phyloP scores from a whole-genome alignment of 2,888 invertebrate species.

The Pristionchus fissidentatus region DNA sequence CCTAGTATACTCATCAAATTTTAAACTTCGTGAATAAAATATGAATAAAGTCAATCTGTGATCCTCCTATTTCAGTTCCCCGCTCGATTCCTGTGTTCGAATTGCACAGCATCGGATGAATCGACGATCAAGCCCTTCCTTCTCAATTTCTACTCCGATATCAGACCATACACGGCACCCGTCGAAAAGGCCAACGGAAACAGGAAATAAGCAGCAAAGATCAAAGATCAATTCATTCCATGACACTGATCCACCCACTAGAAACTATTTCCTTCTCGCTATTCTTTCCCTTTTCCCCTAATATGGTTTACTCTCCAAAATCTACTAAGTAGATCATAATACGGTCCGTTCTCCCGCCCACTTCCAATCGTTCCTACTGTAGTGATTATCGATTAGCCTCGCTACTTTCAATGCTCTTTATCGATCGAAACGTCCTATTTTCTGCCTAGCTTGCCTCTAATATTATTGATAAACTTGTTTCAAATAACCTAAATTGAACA shows the following conservation, averaged over 20 bases:
- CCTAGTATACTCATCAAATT: not conserved
- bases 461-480: too few relatives aligned
- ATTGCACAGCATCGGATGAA: slow-evolving; percentile 54
- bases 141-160: slow-evolving; percentile 67
- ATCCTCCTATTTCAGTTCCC: slow-evolving; percentile 70
- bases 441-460: slow-evolving; percentile 17
- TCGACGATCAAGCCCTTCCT: slow-evolving; percentile 58
- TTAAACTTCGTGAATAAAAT: not conserved
- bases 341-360: not conserved
- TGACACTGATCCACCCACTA: not conserved
- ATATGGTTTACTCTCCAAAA: not conserved
- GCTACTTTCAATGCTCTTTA: slow-evolving; percentile 4
- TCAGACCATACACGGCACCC: slow-evolving; percentile 59
- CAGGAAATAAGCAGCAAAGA: slow-evolving; percentile 25
- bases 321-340: slow-evolving; percentile 44
- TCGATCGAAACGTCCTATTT: not conserved
- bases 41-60: too few relatives aligned
- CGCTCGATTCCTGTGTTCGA: slow-evolving; percentile 67
- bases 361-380: slow-evolving; percentile 1
- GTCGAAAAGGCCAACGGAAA: slow-evolving; percentile 48
- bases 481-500: too few relatives aligned
- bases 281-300: not conserved
- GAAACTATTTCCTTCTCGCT: not conserved
- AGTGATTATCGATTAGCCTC: slow-evolving; percentile 27
- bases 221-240: slow-evolving; percentile 28